A percentile compares a stretch with the other conserved stretches of the same genome.
Conservation (phyloP, 2,113 vertebrate species). For the Nothobranchius furzeri region DNA sequence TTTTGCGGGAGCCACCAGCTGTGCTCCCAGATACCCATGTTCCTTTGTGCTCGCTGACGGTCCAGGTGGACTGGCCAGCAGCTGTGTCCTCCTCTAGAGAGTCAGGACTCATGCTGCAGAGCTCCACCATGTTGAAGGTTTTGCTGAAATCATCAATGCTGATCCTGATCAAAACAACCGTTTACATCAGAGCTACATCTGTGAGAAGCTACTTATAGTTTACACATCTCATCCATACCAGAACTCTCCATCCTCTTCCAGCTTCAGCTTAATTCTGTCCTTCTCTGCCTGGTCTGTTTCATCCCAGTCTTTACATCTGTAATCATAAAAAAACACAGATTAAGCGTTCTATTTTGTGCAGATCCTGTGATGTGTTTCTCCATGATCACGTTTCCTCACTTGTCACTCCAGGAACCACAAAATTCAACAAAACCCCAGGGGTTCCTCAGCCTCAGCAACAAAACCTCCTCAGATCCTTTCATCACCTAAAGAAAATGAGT, state of each 20-base stretch:
- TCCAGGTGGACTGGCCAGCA: slow-evolving; percentile 49
- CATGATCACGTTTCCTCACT: slow-evolving; percentile 62
- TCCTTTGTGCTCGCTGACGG: slow-evolving; percentile 74
- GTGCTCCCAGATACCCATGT: slow-evolving; percentile 74
- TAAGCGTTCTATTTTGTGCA: background rate
- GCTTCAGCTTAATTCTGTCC: slow-evolving; percentile 69
- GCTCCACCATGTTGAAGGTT: slow-evolving; percentile 74
- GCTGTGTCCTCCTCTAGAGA: slow-evolving; percentile 35
- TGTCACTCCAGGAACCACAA: slow-evolving; percentile 82
- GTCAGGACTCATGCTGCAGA: slow-evolving; percentile 80
- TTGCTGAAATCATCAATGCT: slow-evolving; percentile 73
- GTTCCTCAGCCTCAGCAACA: slow-evolving; percentile 79
- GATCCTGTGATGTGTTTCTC: background rate
- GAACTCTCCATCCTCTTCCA: slow-evolving; percentile 82
- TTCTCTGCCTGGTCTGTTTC: slow-evolving; percentile 68
- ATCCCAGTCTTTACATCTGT: slow-evolving; percentile 77
- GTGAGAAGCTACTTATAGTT: background rate
- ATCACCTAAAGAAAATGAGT: slow-evolving; percentile 61
- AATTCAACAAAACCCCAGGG: slow-evolving; percentile 85
- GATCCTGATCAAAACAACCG: slow-evolving; percentile 69
- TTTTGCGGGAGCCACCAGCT: slow-evolving; percentile 77
- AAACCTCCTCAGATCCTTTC: slow-evolving; percentile 54
- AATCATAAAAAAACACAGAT: slow-evolving; percentile 7
- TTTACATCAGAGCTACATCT: background rate
- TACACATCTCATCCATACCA: slow-evolving; percentile 65